phyloP scores from a whole-genome alignment of 2,888 invertebrate genomes.

The Limnephilus rhombicus region DNA sequence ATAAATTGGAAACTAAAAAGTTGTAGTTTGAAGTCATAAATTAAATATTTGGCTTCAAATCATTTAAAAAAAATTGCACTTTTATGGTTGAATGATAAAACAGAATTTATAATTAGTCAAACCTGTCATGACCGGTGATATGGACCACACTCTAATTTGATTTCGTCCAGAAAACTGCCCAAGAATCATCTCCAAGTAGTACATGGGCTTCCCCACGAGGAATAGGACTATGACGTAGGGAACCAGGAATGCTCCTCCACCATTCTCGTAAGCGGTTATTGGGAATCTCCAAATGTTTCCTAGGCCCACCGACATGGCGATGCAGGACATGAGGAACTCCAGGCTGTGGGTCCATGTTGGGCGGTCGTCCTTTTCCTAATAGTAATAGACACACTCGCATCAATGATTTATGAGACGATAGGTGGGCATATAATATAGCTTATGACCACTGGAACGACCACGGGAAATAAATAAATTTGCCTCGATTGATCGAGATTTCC shows the following conservation, averaged over 20 bases:
- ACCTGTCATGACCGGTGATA: conserved; percentile 84
- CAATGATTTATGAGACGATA: background rate
- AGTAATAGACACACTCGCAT: background rate
- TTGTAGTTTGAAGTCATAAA: background rate
- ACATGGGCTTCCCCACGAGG: conserved; percentile 82
- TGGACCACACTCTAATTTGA: conserved; percentile 81
- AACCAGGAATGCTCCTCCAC: conserved; percentile 83
- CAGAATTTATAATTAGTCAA: conserved; percentile 55
- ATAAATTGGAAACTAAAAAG: background rate
- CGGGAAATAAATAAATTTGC: too few species aligned
- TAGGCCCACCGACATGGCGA: conserved; percentile 82
- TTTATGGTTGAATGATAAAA: background rate
- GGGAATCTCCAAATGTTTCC: conserved; percentile 86
- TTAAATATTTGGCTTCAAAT: too few species aligned
- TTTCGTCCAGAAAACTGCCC: conserved; percentile 86
- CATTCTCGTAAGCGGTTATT: conserved; percentile 82
- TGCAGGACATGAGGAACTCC: conserved; percentile 83
- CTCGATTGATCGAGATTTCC: too few species aligned
- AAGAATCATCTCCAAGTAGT: conserved; percentile 84
- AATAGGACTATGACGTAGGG: conserved; percentile 82
- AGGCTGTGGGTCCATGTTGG: conserved; percentile 79
- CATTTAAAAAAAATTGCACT: background rate
- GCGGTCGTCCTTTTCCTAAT: conserved; percentile 61
- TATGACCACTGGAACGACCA: too few species aligned
- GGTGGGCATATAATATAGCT: too few species aligned